Evolutionary conservation across 2,797 vertebrate species (phyloP).

Genomic region (Xyrichtys novacula): DNA sequence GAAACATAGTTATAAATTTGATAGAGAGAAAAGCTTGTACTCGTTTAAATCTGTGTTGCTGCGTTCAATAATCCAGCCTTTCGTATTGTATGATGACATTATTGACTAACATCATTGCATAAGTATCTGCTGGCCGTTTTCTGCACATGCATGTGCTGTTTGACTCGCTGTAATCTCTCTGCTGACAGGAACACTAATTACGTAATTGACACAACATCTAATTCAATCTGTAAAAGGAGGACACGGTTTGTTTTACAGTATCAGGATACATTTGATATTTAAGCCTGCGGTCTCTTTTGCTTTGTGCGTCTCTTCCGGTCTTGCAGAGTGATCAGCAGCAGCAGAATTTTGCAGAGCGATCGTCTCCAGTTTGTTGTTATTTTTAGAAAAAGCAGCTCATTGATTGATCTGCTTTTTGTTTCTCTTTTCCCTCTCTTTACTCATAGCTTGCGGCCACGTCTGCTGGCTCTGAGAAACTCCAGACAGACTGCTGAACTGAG

Average conservation of each 20-base stretch:
- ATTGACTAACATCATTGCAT: background rate
- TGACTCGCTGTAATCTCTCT: slow-evolving; percentile 32
- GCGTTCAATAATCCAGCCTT: background rate
- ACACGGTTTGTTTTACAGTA: slow-evolving; percentile 74
- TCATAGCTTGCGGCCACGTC: slow-evolving; percentile 57
- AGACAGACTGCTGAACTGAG: slow-evolving; percentile 28
- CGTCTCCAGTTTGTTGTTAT: slow-evolving; percentile 38
- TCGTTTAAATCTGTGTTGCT: background rate
- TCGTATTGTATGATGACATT: background rate
- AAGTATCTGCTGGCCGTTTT: slow-evolving; percentile 11
- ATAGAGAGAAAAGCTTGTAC: background rate
- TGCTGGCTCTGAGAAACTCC: slow-evolving; percentile 49
- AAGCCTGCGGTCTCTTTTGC: slow-evolving; percentile 36
- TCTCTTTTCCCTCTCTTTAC: slow-evolving; percentile 18
- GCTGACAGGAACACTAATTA: slow-evolving; percentile 70
- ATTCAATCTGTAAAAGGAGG: slow-evolving; percentile 65
- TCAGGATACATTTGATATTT: slow-evolving; percentile 56
- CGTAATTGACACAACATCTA: slow-evolving; percentile 70
- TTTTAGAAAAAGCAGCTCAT: slow-evolving; percentile 38
- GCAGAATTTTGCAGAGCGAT: background rate
- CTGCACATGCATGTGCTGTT: background rate
- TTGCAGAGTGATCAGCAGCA: slow-evolving; percentile 5
- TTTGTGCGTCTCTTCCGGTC: slow-evolving; percentile 12
- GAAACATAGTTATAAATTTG: background rate
- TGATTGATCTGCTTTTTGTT: slow-evolving; percentile 30